Conservation (phyloP, 2,113 vertebrate species). For the Polypterus bichir region DNA sequence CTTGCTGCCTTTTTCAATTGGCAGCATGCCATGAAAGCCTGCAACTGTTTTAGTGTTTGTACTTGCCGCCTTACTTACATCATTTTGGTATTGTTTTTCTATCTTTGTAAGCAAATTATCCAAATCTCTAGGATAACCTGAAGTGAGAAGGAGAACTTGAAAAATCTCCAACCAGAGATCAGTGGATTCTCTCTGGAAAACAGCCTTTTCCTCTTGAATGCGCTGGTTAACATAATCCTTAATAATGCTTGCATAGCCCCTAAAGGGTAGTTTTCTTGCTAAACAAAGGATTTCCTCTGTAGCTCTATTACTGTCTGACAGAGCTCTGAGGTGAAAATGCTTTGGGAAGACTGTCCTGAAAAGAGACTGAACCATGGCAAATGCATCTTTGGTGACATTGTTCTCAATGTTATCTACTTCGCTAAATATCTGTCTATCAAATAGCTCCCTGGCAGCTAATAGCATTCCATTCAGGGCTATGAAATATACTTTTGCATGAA, state of each 20-base stretch:
- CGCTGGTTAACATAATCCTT: constrained; percentile 37
- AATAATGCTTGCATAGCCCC: constrained; percentile 28
- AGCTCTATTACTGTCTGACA: constrained; percentile 44
- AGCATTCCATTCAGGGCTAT: constrained; percentile 47
- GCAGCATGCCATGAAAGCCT: constrained; percentile 53
- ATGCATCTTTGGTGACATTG: constrained; percentile 32
- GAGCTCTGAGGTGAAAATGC: constrained; percentile 54
- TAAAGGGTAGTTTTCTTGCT: constrained; percentile 20
- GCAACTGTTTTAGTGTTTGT: constrained; percentile 30
- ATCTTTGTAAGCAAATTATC: constrained; percentile 43
- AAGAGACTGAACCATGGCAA: constrained; percentile 34
- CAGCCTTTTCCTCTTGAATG: constrained; percentile 29
- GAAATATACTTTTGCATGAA: constrained; percentile 46
- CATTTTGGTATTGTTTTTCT: constrained; percentile 42
- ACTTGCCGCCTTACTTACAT: constrained; percentile 20
- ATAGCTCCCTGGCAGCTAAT: constrained; percentile 38
- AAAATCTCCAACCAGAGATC: constrained; percentile 52
- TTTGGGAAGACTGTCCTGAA: constrained; percentile 44
- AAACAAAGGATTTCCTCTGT: constrained; percentile 45
- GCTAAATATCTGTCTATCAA: constrained; percentile 31
- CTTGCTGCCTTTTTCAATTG: constrained; percentile 31
- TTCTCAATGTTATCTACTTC: constrained; percentile 33
- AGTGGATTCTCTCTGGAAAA: constrained; percentile 48
- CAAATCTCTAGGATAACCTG: constrained; percentile 46
- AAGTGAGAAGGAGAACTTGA: constrained; percentile 43